These are phyloP conservation scores for Ahaetulla prasina DNA, from an alignment of 2,113 vertebrate species.

Conservation along the genomic window DNA sequence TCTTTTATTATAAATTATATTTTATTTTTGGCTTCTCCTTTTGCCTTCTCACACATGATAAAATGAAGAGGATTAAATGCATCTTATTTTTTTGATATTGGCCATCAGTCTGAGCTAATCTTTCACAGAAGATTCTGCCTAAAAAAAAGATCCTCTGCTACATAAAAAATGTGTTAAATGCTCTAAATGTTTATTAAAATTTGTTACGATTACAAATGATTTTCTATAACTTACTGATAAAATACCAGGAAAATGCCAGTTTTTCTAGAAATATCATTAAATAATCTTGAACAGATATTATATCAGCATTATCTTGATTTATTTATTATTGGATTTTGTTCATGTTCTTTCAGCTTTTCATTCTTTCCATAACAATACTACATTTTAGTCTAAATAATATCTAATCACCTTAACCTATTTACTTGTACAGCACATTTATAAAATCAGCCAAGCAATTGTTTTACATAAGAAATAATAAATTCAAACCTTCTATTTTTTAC, in stretches of 20 bases:
- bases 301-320: not conserved
- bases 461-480: not conserved
- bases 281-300: not conserved
- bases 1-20: not conserved
- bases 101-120: not conserved
- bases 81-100: not conserved
- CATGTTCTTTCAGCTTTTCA: not conserved
- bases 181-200: constrained; percentile 25
- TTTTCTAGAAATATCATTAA: not conserved
- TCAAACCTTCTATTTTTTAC: not conserved
- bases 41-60: not conserved
- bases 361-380: not conserved
- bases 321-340: not conserved
- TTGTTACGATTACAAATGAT: not conserved
- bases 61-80: not conserved
- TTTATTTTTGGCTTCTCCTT: not conserved
- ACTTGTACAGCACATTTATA: not conserved
- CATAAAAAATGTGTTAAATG: constrained; percentile 20
- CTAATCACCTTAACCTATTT: not conserved
- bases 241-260: not conserved
- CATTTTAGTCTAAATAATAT: not conserved
- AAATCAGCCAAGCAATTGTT: not conserved
- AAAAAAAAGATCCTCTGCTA: not conserved
- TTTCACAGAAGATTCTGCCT: not conserved
- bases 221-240: not conserved